These are phyloP conservation scores for Pagetopsis macropterus DNA, from an alignment of 2,797 vertebrate genomes.

Conservation along the genomic window DNA sequence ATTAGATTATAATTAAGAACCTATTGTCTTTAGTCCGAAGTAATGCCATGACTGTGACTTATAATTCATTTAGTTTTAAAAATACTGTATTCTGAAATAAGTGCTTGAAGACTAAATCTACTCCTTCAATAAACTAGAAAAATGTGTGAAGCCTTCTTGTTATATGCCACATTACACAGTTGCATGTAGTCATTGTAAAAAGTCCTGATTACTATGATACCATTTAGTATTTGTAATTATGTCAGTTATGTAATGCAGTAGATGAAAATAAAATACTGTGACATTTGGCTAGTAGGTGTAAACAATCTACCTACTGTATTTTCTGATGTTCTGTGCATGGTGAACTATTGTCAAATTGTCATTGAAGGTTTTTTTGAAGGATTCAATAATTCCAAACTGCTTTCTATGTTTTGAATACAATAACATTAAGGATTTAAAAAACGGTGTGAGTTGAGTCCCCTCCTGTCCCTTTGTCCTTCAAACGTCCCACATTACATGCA, in stretches of 20 bases:
- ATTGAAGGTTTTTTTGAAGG: background rate
- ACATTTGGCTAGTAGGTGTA: background rate
- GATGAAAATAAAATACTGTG: constrained; percentile 7
- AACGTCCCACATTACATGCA: background rate
- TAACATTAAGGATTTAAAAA: background rate
- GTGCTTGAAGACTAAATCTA: background rate
- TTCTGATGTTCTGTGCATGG: background rate
- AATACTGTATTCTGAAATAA: background rate
- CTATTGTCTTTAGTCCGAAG: constrained; percentile 28
- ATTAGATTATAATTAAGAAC: constrained; percentile 49
- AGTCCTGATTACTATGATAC: background rate
- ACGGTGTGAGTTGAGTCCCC: background rate
- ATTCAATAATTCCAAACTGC: background rate
- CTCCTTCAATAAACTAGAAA: background rate
- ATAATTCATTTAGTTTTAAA: constrained; percentile 12
- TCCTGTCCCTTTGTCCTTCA: background rate
- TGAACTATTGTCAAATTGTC: background rate
- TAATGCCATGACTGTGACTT: constrained; percentile 13
- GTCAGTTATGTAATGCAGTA: constrained; percentile 2
- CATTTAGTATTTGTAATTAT: background rate
- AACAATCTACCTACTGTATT: background rate
- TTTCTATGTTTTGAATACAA: too few species aligned
- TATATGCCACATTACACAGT: background rate
- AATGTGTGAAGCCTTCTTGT: background rate
- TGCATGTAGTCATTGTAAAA: background rate